phyloP scores from a whole-genome alignment of 2,113 vertebrate genomes.

The Setophaga petechia region DNA sequence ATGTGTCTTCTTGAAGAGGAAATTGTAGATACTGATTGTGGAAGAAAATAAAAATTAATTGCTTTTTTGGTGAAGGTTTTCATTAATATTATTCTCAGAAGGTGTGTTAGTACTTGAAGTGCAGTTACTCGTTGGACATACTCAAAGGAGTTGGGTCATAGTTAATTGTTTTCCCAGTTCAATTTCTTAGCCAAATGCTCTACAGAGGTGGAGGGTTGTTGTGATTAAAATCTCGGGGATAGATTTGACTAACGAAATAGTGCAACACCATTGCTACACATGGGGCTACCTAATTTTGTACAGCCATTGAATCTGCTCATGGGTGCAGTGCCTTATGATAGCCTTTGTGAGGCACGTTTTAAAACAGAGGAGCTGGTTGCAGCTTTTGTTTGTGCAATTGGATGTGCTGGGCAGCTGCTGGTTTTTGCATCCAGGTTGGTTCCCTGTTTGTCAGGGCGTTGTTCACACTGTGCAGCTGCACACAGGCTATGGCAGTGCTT shows the following conservation, averaged over 20 bases:
- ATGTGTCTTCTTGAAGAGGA: background rate
- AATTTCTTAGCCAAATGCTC: background rate
- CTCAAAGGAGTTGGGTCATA: background rate
- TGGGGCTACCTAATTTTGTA: background rate
- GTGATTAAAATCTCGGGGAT: background rate
- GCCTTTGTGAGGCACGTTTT: background rate
- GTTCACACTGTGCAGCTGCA: background rate
- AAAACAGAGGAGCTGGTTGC: background rate
- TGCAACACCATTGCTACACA: background rate
- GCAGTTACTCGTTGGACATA: background rate
- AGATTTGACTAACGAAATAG: background rate
- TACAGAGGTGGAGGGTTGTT: background rate
- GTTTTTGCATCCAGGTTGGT: rapidly evolving
- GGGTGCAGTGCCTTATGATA: background rate
- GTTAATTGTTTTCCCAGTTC: background rate
- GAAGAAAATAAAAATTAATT: background rate
- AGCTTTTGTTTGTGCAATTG: background rate
- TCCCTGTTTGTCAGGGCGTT: background rate
- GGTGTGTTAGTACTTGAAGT: background rate
- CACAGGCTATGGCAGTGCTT: background rate
- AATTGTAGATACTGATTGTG: background rate
- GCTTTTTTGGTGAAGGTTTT: background rate
- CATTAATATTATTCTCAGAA: background rate
- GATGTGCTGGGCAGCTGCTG: background rate
- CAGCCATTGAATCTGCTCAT: background rate